phyloP scores from a whole-genome alignment of 2,113 vertebrate species.

The Colius striatus region DNA sequence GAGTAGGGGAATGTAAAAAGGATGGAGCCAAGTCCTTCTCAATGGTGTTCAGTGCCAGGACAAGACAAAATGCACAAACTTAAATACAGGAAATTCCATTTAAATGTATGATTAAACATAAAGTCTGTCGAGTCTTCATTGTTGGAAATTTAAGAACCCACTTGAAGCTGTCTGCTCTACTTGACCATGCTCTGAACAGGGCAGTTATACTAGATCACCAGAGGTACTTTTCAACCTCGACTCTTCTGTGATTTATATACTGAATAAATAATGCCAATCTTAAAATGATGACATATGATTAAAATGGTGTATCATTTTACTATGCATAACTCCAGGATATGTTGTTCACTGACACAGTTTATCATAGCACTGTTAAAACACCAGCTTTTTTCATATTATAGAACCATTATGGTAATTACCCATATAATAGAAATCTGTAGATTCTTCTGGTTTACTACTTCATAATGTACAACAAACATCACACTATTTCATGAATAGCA shows the following conservation, averaged over 20 bases:
- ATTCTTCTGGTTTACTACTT: background rate
- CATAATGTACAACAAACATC: slow-evolving; percentile 31
- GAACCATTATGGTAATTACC: background rate
- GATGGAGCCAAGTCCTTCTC: background rate
- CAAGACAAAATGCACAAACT: background rate
- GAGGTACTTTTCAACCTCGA: background rate
- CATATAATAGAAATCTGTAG: background rate
- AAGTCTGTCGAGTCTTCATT: background rate
- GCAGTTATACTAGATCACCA: background rate
- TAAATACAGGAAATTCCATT: background rate
- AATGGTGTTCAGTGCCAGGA: background rate
- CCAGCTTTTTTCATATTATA: background rate
- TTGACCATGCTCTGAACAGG: background rate
- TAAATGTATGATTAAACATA: background rate
- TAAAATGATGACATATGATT: slow-evolving; percentile 12
- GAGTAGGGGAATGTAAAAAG: accelerated
- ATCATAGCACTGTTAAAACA: background rate
- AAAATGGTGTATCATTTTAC: background rate
- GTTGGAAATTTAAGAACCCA: background rate
- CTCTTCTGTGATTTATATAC: background rate
- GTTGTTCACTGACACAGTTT: background rate
- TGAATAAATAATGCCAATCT: background rate
- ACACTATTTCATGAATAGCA: background rate
- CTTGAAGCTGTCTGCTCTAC: background rate
- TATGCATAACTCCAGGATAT: background rate